phyloP scores from a whole-genome alignment of 2,113 vertebrate genomes.

The Tapirus terrestris region DNA sequence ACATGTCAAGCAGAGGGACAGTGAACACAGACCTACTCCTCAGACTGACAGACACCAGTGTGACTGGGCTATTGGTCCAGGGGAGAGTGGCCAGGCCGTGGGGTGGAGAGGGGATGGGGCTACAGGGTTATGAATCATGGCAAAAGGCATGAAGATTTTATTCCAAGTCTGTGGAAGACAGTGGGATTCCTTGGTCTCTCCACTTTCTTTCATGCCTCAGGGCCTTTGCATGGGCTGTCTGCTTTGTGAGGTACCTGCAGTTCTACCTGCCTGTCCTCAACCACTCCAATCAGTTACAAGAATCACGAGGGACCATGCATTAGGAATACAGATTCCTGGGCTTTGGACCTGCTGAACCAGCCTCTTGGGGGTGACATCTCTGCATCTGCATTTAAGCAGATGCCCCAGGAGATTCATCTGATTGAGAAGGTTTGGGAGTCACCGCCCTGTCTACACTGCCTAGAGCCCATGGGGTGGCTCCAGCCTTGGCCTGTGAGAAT shows the following conservation, averaged over 20 bases:
- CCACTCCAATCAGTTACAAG: not conserved
- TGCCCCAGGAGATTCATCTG: not conserved
- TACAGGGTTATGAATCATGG: not conserved
- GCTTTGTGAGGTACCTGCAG: not conserved
- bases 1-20: not conserved
- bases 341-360: not conserved
- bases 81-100: not conserved
- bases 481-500: too few species aligned
- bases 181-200: not conserved
- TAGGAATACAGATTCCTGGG: not conserved
- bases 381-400: not conserved
- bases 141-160: not conserved
- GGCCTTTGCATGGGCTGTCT: not conserved
- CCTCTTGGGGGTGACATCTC: not conserved
- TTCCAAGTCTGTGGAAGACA: not conserved
- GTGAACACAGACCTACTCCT: not conserved
- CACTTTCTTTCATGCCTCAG: not conserved
- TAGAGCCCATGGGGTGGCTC: not conserved
- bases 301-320: not conserved
- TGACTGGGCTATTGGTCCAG: not conserved
- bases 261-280: not conserved
- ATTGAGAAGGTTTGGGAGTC: not conserved
- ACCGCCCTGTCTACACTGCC: not conserved
- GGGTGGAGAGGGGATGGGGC: not conserved
- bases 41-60: not conserved